These are phyloP conservation scores for Chrysolina haemoptera DNA, from an alignment of 2,888 invertebrate species.

Conservation along the genomic window DNA sequence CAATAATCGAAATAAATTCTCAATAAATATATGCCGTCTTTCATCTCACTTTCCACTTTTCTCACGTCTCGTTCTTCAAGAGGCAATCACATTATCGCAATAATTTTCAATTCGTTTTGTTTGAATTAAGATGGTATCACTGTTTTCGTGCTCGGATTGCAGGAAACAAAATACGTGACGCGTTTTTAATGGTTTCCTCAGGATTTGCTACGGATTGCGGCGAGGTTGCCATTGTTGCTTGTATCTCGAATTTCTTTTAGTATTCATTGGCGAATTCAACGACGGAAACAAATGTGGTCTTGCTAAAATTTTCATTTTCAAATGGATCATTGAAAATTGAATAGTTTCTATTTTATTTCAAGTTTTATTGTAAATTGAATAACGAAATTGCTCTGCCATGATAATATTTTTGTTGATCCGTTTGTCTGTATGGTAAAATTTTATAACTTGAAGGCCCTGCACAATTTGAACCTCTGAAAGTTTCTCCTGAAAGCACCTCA, in stretches of 20 bases:
- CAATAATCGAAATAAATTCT: background rate
- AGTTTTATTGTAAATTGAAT: constrained; percentile 4
- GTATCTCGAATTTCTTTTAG: background rate
- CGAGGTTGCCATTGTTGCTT: constrained; percentile 17
- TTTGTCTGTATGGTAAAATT: too few relatives aligned
- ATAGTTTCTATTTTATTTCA: background rate
- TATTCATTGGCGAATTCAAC: background rate
- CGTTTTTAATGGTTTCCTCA: constrained; percentile 50
- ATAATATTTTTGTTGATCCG: too few relatives aligned
- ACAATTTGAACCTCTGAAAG: too few relatives aligned
- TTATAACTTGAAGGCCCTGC: too few relatives aligned
- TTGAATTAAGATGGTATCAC: constrained; percentile 50
- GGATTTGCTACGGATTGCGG: constrained; percentile 30
- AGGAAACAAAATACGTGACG: constrained; percentile 57
- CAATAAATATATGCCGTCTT: background rate
- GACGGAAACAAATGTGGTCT: background rate
- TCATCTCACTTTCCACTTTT: constrained; percentile 13
- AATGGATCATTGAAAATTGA: constrained; percentile 1
- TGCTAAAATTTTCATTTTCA: background rate
- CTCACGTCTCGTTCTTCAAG: constrained; percentile 26
- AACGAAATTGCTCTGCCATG: background rate
- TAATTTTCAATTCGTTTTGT: constrained; percentile 51
- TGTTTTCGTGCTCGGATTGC: constrained; percentile 49
- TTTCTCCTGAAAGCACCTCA: too few relatives aligned
- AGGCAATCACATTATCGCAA: constrained; percentile 45